Conservation (phyloP, 30 jellyfish, hydroid and myxozoan species). For the Cassiopea xamachana region DNA sequence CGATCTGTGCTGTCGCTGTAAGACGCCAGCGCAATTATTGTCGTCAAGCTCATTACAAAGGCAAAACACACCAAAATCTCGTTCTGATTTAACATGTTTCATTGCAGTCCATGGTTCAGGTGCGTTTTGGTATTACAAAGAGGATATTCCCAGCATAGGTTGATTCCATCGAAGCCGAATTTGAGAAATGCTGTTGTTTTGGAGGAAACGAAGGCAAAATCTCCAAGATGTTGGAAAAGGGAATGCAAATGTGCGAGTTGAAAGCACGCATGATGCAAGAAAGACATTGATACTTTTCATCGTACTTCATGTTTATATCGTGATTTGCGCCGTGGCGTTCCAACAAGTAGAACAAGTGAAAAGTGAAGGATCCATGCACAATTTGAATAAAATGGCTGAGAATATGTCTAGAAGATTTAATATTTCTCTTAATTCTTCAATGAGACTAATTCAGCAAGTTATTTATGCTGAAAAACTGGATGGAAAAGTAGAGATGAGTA, state of each 20-base stretch:
- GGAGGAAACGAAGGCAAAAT: constrained; percentile 54
- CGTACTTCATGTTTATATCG: constrained; percentile 62
- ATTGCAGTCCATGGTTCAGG: no score
- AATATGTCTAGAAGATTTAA: constrained; percentile 30
- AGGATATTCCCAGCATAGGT: background rate
- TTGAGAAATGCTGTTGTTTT: constrained; percentile 46
- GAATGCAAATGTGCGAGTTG: background rate
- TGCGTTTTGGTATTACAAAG: no score
- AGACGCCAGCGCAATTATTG: no score
- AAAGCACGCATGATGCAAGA: constrained; percentile 26
- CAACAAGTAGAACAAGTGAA: constrained; percentile 52
- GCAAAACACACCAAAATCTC: no score
- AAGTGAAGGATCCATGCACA: constrained; percentile 24
- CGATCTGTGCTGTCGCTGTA: background rate
- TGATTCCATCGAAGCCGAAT: background rate
- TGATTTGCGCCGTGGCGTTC: constrained; percentile 57
- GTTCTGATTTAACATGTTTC: no score
- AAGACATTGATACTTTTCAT: constrained; percentile 42
- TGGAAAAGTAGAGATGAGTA: constrained; percentile 35
- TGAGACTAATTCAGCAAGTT: constrained; percentile 6
- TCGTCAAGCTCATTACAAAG: no score
- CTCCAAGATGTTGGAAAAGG: background rate
- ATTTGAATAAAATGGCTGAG: constrained; percentile 28
- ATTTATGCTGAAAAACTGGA: constrained; percentile 53
- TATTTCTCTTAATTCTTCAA: constrained; percentile 7